Base-by-base conservation (phyloP, 2,888 invertebrate genomes). In the Ernsta delagoae region DNA sequence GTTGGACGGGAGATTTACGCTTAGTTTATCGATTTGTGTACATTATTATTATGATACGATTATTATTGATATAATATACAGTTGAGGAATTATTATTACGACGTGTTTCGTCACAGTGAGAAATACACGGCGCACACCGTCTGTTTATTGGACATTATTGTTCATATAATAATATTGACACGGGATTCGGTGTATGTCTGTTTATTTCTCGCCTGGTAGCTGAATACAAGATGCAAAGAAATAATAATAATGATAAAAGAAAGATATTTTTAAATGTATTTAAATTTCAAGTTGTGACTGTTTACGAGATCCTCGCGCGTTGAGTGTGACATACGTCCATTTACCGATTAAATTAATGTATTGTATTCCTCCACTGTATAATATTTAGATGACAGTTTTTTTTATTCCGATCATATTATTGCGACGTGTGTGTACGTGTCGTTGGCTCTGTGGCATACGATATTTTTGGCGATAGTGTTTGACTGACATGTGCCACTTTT, bases 301-400 rank as follows among this genome's bases (percentile, higher is more conserved):
- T 74, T 56, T 56, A 68, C 34, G 61, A 43, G 43, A 57, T 62
- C 61, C 62, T 62, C 67, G 67, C 67, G 67, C 39, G 61, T 48
- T 39, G 56, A 36, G 41, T 84, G 79, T 85, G 87, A 53, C n/a
- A 12, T 50, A 50, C 88, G 91, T 91, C 91, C 90, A 90, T 88
- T 88, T 87, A 88, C 79, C 80, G 81, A 83, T 88, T 12, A 64
- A 68, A 57, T 62, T 84, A 87, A 83, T 83, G 78, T 81, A 77
- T 73, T 75, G 36, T 82, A 88, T 92, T 92, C 90, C 92, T 92
- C 90, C 85, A 87, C 91, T 92, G 91, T 92, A 89, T 91, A 89
- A 87, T 83, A 82, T 84, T 83, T 87, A 86, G 83, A 81, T 79
- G 70, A 78, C 85, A 82, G 8, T 41, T 41, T 82, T 82, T 80